Evolutionary conservation across 1,140 invertebrate species (phyloP).

Genomic region (Arctopsyche grandis): DNA sequence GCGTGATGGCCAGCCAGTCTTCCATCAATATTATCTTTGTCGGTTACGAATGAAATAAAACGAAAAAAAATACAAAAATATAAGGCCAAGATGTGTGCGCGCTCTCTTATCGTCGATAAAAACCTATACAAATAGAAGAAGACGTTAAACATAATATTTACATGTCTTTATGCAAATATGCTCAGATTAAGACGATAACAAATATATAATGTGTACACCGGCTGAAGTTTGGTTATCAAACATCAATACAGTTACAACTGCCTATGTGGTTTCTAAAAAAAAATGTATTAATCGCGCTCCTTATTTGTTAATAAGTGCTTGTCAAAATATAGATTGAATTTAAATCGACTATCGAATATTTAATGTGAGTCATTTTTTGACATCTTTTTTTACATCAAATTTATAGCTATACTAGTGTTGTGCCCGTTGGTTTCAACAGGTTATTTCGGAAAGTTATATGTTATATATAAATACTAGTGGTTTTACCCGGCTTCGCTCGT

Average conservation of each 20-base stretch:
- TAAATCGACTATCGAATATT: too few species aligned
- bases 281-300: too few species aligned
- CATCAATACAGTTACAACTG: neutral
- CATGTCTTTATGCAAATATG: constrained; percentile 16
- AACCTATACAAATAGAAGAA: constrained; percentile 9
- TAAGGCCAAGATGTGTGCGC: neutral
- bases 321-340: too few species aligned
- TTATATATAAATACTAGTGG: too few species aligned
- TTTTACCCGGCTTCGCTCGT: too few species aligned
- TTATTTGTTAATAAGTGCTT: too few species aligned
- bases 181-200: constrained; percentile 11
- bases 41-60: neutral
- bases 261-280: too few species aligned
- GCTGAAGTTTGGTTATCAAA: neutral
- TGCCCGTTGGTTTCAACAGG: too few species aligned
- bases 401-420: too few species aligned
- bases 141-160: constrained; percentile 23
- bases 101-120: neutral
- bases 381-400: too few species aligned
- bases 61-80: neutral
- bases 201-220: neutral
- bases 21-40: constrained; percentile 25
- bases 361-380: too few species aligned
- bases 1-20: neutral
- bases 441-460: too few species aligned